These are phyloP conservation scores for Lepidochitona cinerea DNA, from an alignment of 2,888 invertebrate species.

Conservation along the genomic window DNA sequence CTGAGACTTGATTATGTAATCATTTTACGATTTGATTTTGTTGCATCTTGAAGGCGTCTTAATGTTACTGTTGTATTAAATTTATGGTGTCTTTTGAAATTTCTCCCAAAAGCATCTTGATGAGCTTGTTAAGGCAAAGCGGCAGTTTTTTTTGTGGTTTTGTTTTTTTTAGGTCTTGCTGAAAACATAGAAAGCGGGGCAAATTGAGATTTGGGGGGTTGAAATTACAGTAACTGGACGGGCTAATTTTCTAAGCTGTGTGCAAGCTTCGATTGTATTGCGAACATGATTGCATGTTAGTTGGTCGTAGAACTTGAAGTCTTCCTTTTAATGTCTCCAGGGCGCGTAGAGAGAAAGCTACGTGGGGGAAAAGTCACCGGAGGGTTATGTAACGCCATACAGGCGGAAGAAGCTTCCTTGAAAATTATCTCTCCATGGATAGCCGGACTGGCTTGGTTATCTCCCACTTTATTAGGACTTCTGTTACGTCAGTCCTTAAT, in stretches of 20 bases:
- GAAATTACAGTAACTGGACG: neutral
- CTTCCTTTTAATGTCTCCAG: neutral
- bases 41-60: too few relatives aligned
- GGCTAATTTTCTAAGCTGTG: neutral
- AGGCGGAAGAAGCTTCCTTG: neutral
- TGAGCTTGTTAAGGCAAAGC: neutral
- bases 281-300: neutral
- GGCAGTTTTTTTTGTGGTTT: neutral
- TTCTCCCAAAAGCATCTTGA: neutral
- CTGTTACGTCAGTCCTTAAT: neutral
- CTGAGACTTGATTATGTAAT: conserved; percentile 4
- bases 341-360: neutral
- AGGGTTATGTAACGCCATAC: neutral
- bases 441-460: neutral
- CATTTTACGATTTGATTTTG: neutral
- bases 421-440: conserved; percentile 1
- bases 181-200: neutral
- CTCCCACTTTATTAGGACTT: neutral
- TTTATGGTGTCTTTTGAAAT: neutral
- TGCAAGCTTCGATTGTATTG: neutral
- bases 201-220: neutral
- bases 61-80: too few relatives aligned
- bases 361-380: neutral
- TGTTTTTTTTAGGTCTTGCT: neutral
- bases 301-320: neutral